Base-by-base conservation (phyloP, 1,140 invertebrate genomes). In the Proctacanthus coquilletti region DNA sequence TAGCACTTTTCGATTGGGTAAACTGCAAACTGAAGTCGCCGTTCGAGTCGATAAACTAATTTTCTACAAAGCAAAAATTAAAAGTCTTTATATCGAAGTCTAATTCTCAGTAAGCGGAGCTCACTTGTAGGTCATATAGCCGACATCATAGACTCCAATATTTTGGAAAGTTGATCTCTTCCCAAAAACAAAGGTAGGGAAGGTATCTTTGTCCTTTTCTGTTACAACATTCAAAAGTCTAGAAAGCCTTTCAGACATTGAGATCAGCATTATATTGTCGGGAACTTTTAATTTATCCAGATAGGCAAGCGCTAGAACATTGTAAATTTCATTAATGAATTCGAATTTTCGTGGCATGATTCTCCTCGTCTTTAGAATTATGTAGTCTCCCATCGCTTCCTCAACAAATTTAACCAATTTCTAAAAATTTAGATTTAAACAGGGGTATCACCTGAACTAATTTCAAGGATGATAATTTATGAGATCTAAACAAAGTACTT, bases 261-360 rank as follows among this genome's bases (percentile, higher is more conserved):
- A 19, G 5, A 11, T 17, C 4, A 21, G 41, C 42, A 18, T 49
- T 38, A 34, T 54, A 47, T 36, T 34, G 0, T 27, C 10, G 5
- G 43, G 14, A 2, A 51, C 47, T 6, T 49, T 27, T 3, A 21
- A 53, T 0, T 25, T 15, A 6, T 52, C 48, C 13, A 47, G 45
- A 20, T 53, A 31, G 11, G 51, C 51, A 29, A 58, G 18, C 1
- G 41, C 55, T 17, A 58, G 18, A 5, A 47, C 45, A 25, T 58
- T 58, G 34, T 58, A 58, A 3, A 58, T 53, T 44, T 58, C 55
- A 29, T 52, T 53, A 27, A 51, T 45, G 31, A 58, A 58, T 27
- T 58, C 51, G 9, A 41, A 45, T 36, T 58, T 55, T 51, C 55
- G 55, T 2, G 55, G 55, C 52, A 56, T 52, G 9, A 54, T 21